A percentile compares a stretch with the other conserved stretches of the same genome.
Conservation (phyloP, 2,797 vertebrate species). For the Crocodylus rhombifer region DNA sequence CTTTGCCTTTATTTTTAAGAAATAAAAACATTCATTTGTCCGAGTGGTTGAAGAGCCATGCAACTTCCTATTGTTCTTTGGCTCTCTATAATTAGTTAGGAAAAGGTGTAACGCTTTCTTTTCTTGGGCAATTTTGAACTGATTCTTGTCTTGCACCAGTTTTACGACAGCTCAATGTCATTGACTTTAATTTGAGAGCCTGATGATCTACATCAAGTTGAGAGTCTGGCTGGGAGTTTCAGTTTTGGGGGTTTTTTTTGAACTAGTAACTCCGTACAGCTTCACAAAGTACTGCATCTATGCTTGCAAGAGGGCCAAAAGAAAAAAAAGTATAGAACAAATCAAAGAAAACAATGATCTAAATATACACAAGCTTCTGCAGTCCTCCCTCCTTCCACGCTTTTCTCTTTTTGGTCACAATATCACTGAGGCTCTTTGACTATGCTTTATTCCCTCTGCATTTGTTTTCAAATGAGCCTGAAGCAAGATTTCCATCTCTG, state of each 20-base stretch:
- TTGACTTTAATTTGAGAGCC: background rate
- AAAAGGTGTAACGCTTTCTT: background rate
- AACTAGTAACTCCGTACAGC: background rate
- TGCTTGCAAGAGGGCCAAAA: background rate
- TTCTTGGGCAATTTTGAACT: background rate
- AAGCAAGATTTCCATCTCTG: background rate
- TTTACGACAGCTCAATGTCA: background rate
- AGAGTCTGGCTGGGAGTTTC: background rate
- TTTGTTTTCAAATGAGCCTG: background rate
- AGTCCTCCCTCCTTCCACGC: background rate
- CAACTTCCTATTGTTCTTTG: background rate
- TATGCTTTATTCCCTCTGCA: background rate
- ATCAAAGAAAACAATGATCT: rapidly evolving
- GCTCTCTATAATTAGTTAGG: background rate
- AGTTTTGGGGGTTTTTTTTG: background rate
- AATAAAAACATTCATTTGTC: background rate
- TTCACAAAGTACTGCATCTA: background rate
- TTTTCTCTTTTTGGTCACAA: background rate
- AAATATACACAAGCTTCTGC: rapidly evolving
- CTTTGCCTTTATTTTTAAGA: background rate
- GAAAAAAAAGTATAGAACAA: background rate
- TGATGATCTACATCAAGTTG: background rate
- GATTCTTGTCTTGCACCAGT: background rate
- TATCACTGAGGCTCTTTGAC: background rate
- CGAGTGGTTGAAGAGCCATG: background rate